Evolutionary conservation across 2,113 vertebrate genomes (phyloP), one percentile per base, ranked within the genome.

Genomic region (Thunnus thynnus): DNA sequence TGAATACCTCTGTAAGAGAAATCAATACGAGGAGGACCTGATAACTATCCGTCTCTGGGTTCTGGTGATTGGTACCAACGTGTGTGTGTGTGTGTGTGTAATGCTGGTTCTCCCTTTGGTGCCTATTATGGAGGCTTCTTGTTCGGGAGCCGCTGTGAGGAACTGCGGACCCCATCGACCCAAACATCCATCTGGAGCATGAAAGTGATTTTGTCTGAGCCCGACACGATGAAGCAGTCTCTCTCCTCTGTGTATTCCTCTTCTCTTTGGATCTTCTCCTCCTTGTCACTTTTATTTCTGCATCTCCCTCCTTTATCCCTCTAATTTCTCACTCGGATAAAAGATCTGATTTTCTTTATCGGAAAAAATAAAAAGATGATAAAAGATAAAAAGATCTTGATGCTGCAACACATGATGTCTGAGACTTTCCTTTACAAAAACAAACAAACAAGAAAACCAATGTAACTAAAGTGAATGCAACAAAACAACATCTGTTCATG

Each of bases 1-100:
- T 83, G 76, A 83, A 86, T 76, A 83, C 76, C 72, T 78, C 69
- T 80, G 67, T 41, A 63, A 72, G 62, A 87, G 57, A 54, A 87
- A 87, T 87, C 80, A 2, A 87, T 83, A 76, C 0, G 27, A 76
- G 64, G 63, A 86, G 65, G 71, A 56, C 46, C 71, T 44, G 75
- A 63, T 77, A 54, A 60, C 79, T 22, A 78, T 82, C 78, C 11
- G 36, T 82, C 62, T 76, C 11, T 62, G 17, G 80, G 51, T 52
- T 44, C 46, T 47, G 52, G 18, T 76, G 82, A 73, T 78, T 67
- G 56, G 51, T 73, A 54, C 60, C n/a, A 56, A 52, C 47, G 12
- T 65, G 57, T 13, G 68, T 63, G 72, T 46, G 32, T 65, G 48
- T 11, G 36, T n/a, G 48, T 41, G 36, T 41, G 36, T 8, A 9